These are phyloP conservation scores for Axis porcinus DNA, from an alignment of 2,113 vertebrate genomes.

Conservation along the genomic window DNA sequence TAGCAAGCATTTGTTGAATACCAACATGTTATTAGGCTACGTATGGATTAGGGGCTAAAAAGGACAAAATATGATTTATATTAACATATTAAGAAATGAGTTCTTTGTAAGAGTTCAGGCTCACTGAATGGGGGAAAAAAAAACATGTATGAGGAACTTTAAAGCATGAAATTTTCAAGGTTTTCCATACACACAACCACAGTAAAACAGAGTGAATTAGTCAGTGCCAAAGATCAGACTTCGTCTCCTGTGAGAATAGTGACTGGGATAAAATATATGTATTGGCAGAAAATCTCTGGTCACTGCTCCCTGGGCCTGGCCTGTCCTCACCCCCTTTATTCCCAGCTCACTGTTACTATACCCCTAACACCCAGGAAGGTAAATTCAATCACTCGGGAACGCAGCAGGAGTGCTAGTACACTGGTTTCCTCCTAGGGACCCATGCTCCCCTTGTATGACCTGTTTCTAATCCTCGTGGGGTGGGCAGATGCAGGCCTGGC, in stretches of 20 bases:
- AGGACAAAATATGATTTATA: background rate
- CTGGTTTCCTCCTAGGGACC: background rate
- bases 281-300: background rate
- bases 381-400: background rate
- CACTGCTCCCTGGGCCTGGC: background rate
- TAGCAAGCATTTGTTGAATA: background rate
- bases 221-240: background rate
- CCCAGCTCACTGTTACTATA: background rate
- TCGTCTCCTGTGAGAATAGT: background rate
- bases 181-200: background rate
- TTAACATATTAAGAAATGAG: background rate
- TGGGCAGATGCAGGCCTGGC: background rate
- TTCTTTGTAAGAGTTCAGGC: background rate
- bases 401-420: background rate
- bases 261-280: background rate
- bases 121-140: background rate
- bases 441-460: background rate
- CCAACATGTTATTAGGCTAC: background rate
- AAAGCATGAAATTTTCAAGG: background rate
- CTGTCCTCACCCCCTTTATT: background rate
- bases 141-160: background rate
- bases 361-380: background rate
- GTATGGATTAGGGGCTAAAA: background rate
- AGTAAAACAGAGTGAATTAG: background rate
- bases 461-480: background rate